Evolutionary conservation across 2,113 vertebrate species (phyloP), one percentile per base, ranked within the genome.

Genomic region (Corvus hawaiiensis): DNA sequence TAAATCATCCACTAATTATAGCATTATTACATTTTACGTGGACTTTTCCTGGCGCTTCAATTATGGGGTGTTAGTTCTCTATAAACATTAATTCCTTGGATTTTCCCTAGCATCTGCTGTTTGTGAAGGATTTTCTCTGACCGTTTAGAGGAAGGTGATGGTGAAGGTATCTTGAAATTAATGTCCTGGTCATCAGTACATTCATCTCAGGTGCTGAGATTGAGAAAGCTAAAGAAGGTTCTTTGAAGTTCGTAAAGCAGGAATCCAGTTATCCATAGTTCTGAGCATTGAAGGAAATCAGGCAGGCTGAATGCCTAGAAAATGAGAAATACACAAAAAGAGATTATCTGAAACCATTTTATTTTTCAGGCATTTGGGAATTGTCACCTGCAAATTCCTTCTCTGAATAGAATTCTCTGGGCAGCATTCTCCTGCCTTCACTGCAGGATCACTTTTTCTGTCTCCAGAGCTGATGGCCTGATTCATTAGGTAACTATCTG

Each of bases 341-440:
- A 76, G 7, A 5, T 76, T 73, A 18, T 59, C 9, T 59, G 20
- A 35, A 24, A 75, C 37, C 11, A 20, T 43, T 30, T 56, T 61
- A 2, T 3, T 64, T 83, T 56, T 56, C 7, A 48, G 21, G 9
- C 3, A 0, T 16, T 54, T 54, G 20, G 9, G 4, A 26, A 9
- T 41, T 61, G 18, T 78, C 13, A 58, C 20, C 6, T 82, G 5
- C 19, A 62, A 3, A 64, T 80, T 66, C 22, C 5, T 67, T 23
- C 24, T 44, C 26, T 58, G 24, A 74, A 26, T 12, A 37, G 27
- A 18, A n/a, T 89, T 84, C 51, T 89, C 17, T 14, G 12, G n/a
- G 24, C 16, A 69, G 7, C 2, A 1, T 87, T 83, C n/a, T 79
- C 10, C 14, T 56, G 10, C 54, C 19, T 76, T 69, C 23, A 6